Evolutionary conservation across 2,888 invertebrate species (phyloP), one percentile per base, ranked within the genome.

Genomic region (Hydropsyche betteni): DNA sequence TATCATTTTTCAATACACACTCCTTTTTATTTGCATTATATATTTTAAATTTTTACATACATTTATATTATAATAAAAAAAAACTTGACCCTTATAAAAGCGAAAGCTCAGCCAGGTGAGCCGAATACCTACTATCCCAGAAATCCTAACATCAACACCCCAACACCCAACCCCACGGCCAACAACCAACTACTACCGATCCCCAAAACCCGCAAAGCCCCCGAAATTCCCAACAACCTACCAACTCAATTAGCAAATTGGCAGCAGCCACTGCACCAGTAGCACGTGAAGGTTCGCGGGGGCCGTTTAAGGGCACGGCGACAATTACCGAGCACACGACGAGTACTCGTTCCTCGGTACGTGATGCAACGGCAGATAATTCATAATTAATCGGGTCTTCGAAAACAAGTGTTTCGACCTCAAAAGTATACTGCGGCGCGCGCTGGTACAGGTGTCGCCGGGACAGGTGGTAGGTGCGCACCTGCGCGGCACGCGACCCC

Each of bases 401-500:
- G 36, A 61, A 76, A 69, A 73, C 76, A 73, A 76, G 76, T 76
- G 76, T 76, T 76, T 76, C 44, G 76, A 76, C 76, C 76, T 76
- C 76, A 76, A 76, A 76, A 76, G 68, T 70, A 53, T 52, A 52
- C 50, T 52, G 64, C 64, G 36, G 36, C 36, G 7, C 44, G 44
- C 34, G 64, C 64, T 44, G 5, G 53, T 72, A 72, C 72, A 72
- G 72, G 72, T 72, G 72, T 33, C 38, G 58, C 34, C 50, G 69
- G 53, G 68, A 64, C 71, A 70, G 75, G 75, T 70, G 75, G 52
- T 36, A 51, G 44, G 64, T 33, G 53, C 14, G 64, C 70, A 75
- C 52, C 71, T 72, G 75, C 53, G 10, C 75, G 75, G 75, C 75
- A 75, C 75, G 75, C 75, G 75, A 58, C 75, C 64, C 53, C 61